Base-by-base conservation (phyloP, 1,140 invertebrate species). In the Drosophila novamexicana region DNA sequence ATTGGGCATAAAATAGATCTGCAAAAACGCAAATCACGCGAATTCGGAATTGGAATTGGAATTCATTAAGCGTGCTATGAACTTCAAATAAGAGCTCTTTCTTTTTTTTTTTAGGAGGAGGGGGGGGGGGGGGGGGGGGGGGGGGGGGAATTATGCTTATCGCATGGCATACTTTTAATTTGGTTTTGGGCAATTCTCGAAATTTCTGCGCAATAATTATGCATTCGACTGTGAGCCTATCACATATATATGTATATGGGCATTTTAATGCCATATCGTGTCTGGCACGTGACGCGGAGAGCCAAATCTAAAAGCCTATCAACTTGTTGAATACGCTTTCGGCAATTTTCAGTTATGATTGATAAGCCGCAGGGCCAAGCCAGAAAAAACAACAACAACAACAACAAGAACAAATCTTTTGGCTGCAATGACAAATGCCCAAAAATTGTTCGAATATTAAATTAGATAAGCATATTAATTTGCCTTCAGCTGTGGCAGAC, bases 61-160 rank as follows among this genome's bases (percentile, higher is more conserved):
- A 86, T 86, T 72, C 79, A 86, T 85, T 86, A 75, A 40, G 59
- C 66, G 76, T 81, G 49, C 77, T 77, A 52, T 71, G 75, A 86
- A 78, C 78, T 66, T 73, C 53, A 47, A 52, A 56, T 18, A 29
- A 58, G 32, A 59, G 53, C 54, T 42, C 29, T 39, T 34, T 29
- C 22, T 67, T 44, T 29, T 22, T 22, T 22, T 22, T 22, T 22
- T 22, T 22, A n/a, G n/a, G n/a, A 14, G 14, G 14, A 14, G 14
- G 14, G 14, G 14, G 14, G 14, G 14, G 14, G n/a, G n/a, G n/a
- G n/a, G n/a, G 18, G 1, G 1, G 18, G 0, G 18, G 18, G 18
- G 18, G 1, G 18, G 18, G 18, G 22, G 22, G 8, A 40, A 54
- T 56, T 68, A 68, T 73, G 70, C 54, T 67, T 67, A 73, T 68